Percentiles rank a stretch among this genome's conserved stretches.
Conservation (phyloP, 2,113 vertebrate species). For the Apteryx mantelli region DNA sequence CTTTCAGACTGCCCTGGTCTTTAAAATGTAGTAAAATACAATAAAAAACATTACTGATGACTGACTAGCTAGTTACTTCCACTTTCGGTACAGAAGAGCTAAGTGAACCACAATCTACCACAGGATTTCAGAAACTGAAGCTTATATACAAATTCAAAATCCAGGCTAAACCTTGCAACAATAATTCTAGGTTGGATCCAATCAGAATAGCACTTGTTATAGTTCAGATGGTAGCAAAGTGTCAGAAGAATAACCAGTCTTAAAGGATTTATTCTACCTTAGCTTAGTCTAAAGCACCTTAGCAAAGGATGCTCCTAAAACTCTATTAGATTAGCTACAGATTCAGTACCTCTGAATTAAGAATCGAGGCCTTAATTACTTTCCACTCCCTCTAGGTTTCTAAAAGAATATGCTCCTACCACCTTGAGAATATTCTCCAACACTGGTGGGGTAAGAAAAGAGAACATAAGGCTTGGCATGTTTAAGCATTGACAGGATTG, state of each 20-base stretch:
- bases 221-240: background rate
- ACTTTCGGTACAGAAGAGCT: background rate
- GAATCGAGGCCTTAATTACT: background rate
- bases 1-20: background rate
- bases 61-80: background rate
- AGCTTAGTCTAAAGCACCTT: background rate
- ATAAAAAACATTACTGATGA: background rate
- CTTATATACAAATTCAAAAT: background rate
- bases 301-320: background rate
- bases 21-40: background rate
- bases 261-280: background rate
- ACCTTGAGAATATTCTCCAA: accelerated
- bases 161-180: background rate
- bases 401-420: background rate
- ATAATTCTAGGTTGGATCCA: background rate
- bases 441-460: background rate
- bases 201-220: background rate
- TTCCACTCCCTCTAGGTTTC: background rate
- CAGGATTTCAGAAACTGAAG: background rate
- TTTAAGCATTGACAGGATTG: background rate
- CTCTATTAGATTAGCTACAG: background rate
- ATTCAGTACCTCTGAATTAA: background rate
- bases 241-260: background rate
- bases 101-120: background rate
- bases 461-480: accelerated